Percentiles rank a stretch among this genome's conserved stretches.
Conservation (phyloP, 2,113 vertebrate genomes). For the Cairina moschata region DNA sequence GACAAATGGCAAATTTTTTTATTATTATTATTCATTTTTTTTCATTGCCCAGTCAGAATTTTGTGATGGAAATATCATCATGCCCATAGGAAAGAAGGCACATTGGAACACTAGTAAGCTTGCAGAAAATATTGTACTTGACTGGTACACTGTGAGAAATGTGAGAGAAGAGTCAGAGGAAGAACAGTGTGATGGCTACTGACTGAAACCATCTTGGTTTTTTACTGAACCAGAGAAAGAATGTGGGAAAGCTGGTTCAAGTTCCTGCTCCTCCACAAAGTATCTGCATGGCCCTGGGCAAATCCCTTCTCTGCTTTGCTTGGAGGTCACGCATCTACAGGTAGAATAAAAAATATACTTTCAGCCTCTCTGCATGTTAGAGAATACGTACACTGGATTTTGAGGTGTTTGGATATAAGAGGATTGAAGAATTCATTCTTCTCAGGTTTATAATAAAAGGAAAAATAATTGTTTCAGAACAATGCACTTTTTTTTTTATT, state of each 20-base stretch:
- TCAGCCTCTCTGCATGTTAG: rapidly evolving
- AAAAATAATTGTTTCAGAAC: not conserved
- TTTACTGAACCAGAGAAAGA: conserved; percentile 41
- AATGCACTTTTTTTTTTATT: not conserved
- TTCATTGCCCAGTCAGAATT: not conserved
- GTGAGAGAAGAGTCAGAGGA: not conserved
- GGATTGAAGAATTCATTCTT: not conserved
- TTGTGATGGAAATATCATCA: not conserved
- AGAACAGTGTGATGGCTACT: not conserved
- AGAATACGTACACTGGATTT: not conserved
- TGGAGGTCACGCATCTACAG: rapidly evolving
- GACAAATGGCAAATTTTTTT: not conserved
- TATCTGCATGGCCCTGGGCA: not conserved
- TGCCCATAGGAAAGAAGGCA: rapidly evolving
- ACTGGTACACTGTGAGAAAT: not conserved
- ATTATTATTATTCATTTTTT: not conserved
- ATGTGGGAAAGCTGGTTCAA: conserved; percentile 40
- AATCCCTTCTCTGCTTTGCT: not conserved
- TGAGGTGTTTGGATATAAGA: not conserved
- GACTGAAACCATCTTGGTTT: not conserved
- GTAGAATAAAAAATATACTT: not conserved
- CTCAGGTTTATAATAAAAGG: not conserved
- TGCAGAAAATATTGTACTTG: not conserved
- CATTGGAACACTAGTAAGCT: not conserved
- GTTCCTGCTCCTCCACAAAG: not conserved